Percentiles rank a stretch among this genome's conserved stretches.
These are phyloP conservation scores for Galeopterus variegatus DNA, from an alignment of 2,113 vertebrate species.

Conservation along the genomic window DNA sequence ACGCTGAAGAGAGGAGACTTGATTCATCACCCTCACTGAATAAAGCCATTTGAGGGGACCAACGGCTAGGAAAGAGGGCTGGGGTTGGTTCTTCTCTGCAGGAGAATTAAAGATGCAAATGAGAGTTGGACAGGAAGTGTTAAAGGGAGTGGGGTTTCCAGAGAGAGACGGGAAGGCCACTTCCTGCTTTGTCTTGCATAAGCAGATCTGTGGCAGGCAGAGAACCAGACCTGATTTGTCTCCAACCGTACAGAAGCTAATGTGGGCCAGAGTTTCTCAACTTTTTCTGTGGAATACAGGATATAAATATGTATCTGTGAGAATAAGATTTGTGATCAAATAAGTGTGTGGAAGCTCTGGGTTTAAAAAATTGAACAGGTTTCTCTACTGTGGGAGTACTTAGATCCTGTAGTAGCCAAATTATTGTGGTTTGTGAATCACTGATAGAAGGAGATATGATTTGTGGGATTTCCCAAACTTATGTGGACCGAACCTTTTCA, in stretches of 20 bases:
- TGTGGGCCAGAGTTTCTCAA: not conserved
- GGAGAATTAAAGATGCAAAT: not conserved
- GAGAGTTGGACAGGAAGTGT: not conserved
- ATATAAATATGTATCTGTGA: conserved; percentile 7
- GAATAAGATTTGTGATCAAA: conserved; percentile 36
- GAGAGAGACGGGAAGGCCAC: not conserved
- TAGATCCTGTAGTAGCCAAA: not conserved
- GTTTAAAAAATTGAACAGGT: not conserved
- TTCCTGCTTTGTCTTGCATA: not conserved
- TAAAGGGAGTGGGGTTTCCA: not conserved
- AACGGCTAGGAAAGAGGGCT: not conserved
- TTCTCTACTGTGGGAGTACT: conserved; percentile 17
- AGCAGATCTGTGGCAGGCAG: not conserved
- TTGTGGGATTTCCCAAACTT: not conserved
- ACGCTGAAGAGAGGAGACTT: not conserved
- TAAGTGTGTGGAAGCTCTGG: conserved; percentile 27
- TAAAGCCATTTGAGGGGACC: not conserved
- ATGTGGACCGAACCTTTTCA: not conserved
- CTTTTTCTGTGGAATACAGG: not conserved
- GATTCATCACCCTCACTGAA: not conserved
- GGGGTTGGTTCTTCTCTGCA: not conserved
- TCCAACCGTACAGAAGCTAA: not conserved
- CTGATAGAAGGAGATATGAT: not conserved
- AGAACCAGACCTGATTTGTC: not conserved
- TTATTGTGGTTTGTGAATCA: conserved; percentile 18